These are phyloP conservation scores for Mactra quadrangularis DNA, from an alignment of 1,140 invertebrate genomes.

Conservation along the genomic window DNA sequence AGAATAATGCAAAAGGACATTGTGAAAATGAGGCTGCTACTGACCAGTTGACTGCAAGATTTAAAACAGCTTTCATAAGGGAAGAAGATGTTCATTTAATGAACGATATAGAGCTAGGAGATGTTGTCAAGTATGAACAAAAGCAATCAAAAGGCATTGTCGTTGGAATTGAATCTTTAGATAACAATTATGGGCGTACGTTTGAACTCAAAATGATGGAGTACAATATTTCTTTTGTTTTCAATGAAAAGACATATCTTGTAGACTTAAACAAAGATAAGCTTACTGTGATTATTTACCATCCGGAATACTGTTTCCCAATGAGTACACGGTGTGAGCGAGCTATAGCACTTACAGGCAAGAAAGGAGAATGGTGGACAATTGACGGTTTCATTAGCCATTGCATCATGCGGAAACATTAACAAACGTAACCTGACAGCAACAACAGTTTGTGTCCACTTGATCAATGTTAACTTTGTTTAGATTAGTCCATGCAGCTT, in stretches of 20 bases:
- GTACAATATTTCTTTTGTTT: background rate
- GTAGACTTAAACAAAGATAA: constrained; percentile 25
- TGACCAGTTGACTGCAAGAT: background rate
- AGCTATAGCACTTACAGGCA: background rate
- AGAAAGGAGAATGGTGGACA: constrained; percentile 13
- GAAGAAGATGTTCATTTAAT: background rate
- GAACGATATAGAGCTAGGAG: constrained; percentile 2
- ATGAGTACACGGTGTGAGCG: background rate
- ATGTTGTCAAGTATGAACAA: constrained; percentile 9
- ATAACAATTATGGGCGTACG: background rate
- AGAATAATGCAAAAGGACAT: background rate
- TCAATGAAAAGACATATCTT: background rate
- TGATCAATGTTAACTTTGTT: too few relatives aligned
- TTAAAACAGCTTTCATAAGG: constrained; percentile 4
- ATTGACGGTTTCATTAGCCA: too few relatives aligned
- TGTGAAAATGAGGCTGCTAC: background rate
- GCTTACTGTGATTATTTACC: constrained; percentile 1
- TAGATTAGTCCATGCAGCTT: too few relatives aligned
- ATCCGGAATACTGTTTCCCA: background rate
- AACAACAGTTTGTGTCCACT: too few relatives aligned
- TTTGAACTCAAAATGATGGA: constrained; percentile 25
- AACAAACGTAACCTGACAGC: too few relatives aligned
- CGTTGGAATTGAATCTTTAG: background rate
- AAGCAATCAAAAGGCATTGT: background rate
- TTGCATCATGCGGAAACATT: constrained; percentile 17